A percentile compares a stretch with the other conserved stretches of the same genome.
Evolutionary conservation across 1,140 invertebrate species (phyloP).

Genomic region (Arion vulgaris): DNA sequence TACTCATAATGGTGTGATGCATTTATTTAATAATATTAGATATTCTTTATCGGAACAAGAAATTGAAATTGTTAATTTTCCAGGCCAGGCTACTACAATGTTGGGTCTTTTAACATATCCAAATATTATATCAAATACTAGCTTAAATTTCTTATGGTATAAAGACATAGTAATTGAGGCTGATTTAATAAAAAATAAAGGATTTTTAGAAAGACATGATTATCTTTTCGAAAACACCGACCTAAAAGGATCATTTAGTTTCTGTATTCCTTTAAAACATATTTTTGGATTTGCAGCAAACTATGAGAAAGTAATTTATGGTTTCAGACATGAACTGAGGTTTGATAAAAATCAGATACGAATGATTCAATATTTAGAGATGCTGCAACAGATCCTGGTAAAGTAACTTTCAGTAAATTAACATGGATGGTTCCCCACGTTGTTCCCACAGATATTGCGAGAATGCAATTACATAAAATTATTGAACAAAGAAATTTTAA

Average conservation of each 20-base stretch:
- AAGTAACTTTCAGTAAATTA: neutral
- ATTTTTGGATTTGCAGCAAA: neutral
- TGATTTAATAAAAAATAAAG: neutral
- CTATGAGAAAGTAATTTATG: neutral
- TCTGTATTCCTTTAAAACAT: slow-evolving; percentile 2
- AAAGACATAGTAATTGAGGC: neutral
- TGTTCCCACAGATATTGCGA: neutral
- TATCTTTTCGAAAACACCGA: neutral
- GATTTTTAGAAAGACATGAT: neutral
- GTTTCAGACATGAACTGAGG: neutral
- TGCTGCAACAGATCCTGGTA: neutral
- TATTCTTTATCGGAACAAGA: neutral
- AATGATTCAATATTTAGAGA: slow-evolving; percentile 2
- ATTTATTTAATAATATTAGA: neutral
- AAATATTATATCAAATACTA: neutral
- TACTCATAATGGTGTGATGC: neutral
- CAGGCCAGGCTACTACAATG: neutral
- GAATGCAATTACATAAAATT: neutral
- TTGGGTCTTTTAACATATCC: neutral
- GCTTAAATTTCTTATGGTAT: neutral
- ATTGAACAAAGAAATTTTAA: neutral
- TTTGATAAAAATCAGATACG: neutral
- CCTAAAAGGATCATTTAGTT: neutral
- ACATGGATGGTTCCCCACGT: neutral
- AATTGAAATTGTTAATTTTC: neutral